Base-by-base conservation (phyloP, 2,797 vertebrate genomes). In the Gambusia yucatana region DNA sequence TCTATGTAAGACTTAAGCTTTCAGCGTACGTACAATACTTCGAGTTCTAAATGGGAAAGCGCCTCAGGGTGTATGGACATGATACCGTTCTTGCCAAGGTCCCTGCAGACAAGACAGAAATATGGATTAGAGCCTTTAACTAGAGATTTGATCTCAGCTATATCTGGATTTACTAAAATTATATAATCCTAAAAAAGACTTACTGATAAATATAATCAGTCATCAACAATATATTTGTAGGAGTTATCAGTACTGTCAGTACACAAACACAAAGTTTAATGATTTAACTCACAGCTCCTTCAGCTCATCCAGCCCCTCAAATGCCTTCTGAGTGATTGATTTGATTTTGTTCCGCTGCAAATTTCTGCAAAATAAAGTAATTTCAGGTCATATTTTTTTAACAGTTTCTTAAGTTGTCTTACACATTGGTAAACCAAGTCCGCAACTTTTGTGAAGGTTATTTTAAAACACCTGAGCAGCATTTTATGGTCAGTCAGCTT, bases 51-150 rank as follows among this genome's bases (percentile, higher is more conserved):
- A 75, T 97, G 96, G 73, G 96, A 93, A 93, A 99, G 94, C 0
- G 97, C 96, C 87, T 97, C 96, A 48, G 97, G 97, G 91, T 99
- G 97, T 86, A 99, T 95, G 57, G 98, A 99, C 96, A 98, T 98
- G 73, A 99, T 95, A 87, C 93, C 96, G 79, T 99, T 99, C 91
- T 97, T 98, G 89, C 96, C 97, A 86, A 99, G 94, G 93, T 99
- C 98, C 82, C 98, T 99, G 91, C 69, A 90, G 90, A 87, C 79
- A 80, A 86, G 88, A 84, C 48, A 72, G 55, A 90, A 84, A 89
- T 71, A 82, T 36, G 9, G 41, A 79, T 93, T 73, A 88, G 73
- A 88, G 78, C 75, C 77, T 71, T 69, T 43, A 73, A 72, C 2
- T 4, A 75, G 77, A 55, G 69, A 82, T 82, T 72, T 28, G 43